Evolutionary conservation across 2,113 vertebrate genomes (phyloP), one percentile per base, ranked within the genome.

Genomic region (Rana temporaria): DNA sequence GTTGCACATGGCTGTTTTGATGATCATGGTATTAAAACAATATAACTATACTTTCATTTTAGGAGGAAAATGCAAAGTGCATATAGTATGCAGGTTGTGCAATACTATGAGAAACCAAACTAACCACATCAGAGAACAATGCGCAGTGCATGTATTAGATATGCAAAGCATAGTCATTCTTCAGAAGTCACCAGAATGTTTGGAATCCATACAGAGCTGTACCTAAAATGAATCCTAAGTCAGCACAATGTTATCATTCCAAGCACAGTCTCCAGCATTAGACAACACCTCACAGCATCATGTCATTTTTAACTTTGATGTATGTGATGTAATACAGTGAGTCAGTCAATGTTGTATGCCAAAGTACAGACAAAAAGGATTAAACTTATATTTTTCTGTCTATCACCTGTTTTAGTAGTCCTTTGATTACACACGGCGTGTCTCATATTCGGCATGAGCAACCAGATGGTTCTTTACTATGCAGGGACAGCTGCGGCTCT

Each of bases 51-150:
- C 6, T 48, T 48, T 48, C 9, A 9, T 48, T 48, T 6, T 48
- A 48, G 9, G 8, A 11, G 42, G 6, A 12, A 48, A 48, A 48
- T 9, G 42, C 2, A 48, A 48, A 48, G 9, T 48, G 8, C 9
- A 12, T 48, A 48, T 48, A 2, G 9, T 48, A 11, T 48, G 12
- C 12, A 48, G 1, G 8, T 48, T 48, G 42, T 12, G 14, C n/a
- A 48, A 48, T 48, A 14, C 42, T 48, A 1, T 48, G 12, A 71
- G 18, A 30, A 34, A 34, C n/a, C 68, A 57, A 57, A 60, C 30
- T 6, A 57, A 82, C 80, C 80, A 75, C 80, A 82, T 59, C 71
- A 82, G 60, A 73, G 71, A 82, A 59, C 14, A 66, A 34, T 14
- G 55, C 38, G 20, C 30, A 38, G 62, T 30, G 30, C 34, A 42